Percentiles rank a stretch among this genome's conserved stretches.
Conservation (phyloP, 2,888 invertebrate genomes). For the Mesorhabditis spiculigera region DNA sequence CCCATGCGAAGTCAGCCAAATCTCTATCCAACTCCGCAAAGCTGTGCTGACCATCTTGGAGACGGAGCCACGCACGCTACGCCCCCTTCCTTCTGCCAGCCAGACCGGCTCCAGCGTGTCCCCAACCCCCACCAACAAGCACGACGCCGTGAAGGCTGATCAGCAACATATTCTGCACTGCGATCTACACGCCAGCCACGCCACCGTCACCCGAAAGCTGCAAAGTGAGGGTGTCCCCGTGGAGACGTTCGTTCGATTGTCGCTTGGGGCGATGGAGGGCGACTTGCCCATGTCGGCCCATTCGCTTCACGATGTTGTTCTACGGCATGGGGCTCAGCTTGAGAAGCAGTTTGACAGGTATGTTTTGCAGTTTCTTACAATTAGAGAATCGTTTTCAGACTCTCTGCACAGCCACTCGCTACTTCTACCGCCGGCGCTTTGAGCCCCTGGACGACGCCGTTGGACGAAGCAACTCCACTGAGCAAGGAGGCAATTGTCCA, state of each 20-base stretch:
- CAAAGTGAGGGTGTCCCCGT: neutral
- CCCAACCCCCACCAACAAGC: conserved; percentile 7
- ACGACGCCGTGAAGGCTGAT: neutral
- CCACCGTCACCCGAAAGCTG: neutral
- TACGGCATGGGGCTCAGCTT: conserved; percentile 44
- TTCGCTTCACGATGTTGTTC: conserved; percentile 93
- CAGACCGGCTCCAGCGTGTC: neutral
- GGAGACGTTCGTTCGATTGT: conserved; percentile 8
- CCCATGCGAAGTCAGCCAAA: neutral
- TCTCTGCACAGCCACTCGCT: neutral
- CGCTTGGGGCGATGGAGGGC: conserved; percentile 62
- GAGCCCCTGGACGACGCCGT: neutral
- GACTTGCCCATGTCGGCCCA: conserved; percentile 98
- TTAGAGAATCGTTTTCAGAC: no score
- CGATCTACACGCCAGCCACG: neutral
- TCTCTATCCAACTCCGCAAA: neutral
- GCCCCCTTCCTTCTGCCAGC: neutral
- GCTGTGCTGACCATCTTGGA: neutral
- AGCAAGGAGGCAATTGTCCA: neutral
- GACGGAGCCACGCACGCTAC: conserved; percentile 7
- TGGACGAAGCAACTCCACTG: neutral
- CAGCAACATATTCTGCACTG: conserved; percentile 2
- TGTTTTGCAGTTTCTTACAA: neutral
- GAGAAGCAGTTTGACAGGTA: conserved; percentile 33
- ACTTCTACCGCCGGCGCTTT: neutral